phyloP scores from a whole-genome alignment of 92 coral and sea anemone genomes.

The Bergia sp. region DNA sequence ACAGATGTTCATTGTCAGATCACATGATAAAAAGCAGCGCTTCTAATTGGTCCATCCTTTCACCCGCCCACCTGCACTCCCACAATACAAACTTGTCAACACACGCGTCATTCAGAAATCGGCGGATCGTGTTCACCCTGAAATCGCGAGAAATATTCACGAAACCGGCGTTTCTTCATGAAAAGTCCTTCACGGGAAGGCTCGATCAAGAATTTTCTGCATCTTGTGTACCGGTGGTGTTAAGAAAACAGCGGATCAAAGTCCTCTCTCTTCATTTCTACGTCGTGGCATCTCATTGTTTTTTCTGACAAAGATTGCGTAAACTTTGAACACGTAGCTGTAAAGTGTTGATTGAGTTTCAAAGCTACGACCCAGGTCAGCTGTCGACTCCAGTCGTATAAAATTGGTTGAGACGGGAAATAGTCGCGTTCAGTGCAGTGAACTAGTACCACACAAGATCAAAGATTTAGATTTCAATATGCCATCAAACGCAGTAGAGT shows the following conservation, averaged over 20 bases:
- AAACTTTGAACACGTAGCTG: slow-evolving; percentile 20
- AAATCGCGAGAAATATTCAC: not conserved
- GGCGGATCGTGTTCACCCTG: not conserved
- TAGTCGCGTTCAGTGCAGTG: not conserved
- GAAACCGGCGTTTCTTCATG: not conserved
- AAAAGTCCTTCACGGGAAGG: not conserved
- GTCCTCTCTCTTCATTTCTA: not conserved
- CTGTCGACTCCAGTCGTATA: not conserved
- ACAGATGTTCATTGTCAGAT: not conserved
- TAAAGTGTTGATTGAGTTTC: slow-evolving; percentile 3
- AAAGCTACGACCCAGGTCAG: not conserved
- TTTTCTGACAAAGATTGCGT: slow-evolving; percentile 13
- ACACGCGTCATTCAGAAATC: slow-evolving; percentile 28
- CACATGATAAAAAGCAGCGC: not conserved
- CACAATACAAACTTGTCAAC: slow-evolving; percentile 1
- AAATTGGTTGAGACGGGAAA: not conserved
- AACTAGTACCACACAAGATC: not conserved
- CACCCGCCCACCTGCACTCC: slow-evolving; percentile 46
- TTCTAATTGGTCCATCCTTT: slow-evolving; percentile 8
- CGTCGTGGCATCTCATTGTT: not conserved
- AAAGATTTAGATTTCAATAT: not conserved
- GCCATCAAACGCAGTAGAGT: slow-evolving; percentile 28
- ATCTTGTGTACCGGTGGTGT: not conserved
- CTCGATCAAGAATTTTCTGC: not conserved
- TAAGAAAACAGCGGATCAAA: not conserved